A percentile compares a stretch with the other conserved stretches of the same genome.
Evolutionary conservation across 2,797 vertebrate species (phyloP).

Genomic region (Mareca penelope): DNA sequence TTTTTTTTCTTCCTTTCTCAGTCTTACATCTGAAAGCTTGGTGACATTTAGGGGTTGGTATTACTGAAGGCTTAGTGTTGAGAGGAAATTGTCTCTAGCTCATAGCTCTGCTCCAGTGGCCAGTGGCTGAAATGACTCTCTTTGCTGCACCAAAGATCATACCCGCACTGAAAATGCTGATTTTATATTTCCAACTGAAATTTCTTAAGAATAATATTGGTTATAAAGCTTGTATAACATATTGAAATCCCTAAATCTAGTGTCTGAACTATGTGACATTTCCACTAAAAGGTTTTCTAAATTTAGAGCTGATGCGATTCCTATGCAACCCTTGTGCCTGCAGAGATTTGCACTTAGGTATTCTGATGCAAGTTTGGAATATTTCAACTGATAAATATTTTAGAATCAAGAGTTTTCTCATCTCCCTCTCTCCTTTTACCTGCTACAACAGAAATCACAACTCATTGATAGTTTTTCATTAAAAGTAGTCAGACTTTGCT

Average conservation of each 20-base stretch:
- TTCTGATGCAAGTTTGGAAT: constrained; percentile 11
- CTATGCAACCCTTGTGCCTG: background rate
- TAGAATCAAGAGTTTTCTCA: background rate
- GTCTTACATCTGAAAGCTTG: background rate
- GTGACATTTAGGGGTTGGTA: background rate
- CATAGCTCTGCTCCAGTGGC: background rate
- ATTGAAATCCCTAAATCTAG: constrained; percentile 20
- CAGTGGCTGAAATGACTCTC: background rate
- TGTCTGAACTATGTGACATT: constrained; percentile 44
- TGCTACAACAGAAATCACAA: background rate
- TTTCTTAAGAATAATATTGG: background rate
- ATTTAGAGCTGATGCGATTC: constrained; percentile 44
- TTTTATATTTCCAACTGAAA: constrained; percentile 31
- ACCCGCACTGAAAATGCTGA: background rate
- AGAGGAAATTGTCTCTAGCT: background rate
- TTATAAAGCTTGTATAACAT: constrained; percentile 15
- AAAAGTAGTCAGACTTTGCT: background rate
- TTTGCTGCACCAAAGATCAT: background rate
- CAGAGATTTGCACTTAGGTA: background rate
- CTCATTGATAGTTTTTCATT: background rate
- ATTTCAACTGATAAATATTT: constrained; percentile 33
- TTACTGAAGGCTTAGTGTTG: background rate
- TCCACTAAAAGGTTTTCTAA: constrained; percentile 50
- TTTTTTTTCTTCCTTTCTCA: background rate
- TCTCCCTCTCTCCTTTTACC: background rate